Evolutionary conservation across 2,113 vertebrate species (phyloP), one percentile per base, ranked within the genome.

Genomic region (Paracanthobrama guichenoti): DNA sequence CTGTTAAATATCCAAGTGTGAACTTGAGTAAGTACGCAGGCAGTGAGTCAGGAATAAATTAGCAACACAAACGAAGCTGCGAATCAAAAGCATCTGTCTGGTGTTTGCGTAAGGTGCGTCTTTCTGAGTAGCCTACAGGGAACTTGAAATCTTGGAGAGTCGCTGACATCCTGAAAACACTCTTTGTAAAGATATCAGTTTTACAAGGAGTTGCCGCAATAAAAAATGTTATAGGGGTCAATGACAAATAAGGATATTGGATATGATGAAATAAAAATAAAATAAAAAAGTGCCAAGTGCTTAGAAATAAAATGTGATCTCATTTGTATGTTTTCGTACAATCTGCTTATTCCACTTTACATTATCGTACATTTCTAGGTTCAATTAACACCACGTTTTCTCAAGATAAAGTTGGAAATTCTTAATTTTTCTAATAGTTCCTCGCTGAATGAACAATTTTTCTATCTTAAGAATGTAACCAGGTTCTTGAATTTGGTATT

Each of bases 51-150:
- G 20, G 13, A 42, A 78, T 42, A n/a, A 60, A 78, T 42, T 60
- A 77, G 4, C 48, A 48, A 48, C 53, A 14, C 50, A 57, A 59
- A 76, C 26, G n/a, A 76, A 16, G 28, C 59, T 77, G 75, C 53
- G 44, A 78, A 78, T 78, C 55, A 59, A 42, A 60, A 24, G 8
- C 31, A 2, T 31, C 26, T 18, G n/a, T 39, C 6, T 18, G 59
- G 69, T 85, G 84, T 85, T 85, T 73, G 84, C 66, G 50, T 66
- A 82, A 86, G 88, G 85, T 89, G 90, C 87, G 12, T 89, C 90
- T 85, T 86, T 55, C 22, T 42, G 4, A 53, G 31, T 14, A 35
- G 35, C 3, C 35, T 35, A 59, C 75, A 31, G 12, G 13, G n/a
- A 79, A 18, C 35, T 26, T 8, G 26, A 22, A 62, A 26, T 79